phyloP scores from a whole-genome alignment of 2,113 vertebrate genomes.

The Epinephelus fuscoguttatus region DNA sequence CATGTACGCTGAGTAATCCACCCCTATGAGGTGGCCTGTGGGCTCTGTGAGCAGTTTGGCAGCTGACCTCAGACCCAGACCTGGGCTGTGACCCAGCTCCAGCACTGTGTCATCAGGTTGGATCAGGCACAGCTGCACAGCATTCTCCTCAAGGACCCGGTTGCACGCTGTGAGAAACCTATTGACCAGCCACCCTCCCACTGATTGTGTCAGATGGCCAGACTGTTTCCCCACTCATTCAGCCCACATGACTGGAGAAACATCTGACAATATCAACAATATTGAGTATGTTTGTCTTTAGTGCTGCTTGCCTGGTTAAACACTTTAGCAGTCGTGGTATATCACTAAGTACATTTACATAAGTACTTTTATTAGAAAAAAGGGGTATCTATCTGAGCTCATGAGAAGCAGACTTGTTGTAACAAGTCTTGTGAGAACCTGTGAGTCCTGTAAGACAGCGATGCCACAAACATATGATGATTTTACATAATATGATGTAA shows the following conservation, averaged over 20 bases:
- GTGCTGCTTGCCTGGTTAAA: too few species aligned
- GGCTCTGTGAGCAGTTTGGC: slow-evolving; percentile 68
- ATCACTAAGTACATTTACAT: too few species aligned
- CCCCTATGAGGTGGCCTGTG: slow-evolving; percentile 74
- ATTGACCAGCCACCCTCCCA: slow-evolving; percentile 75
- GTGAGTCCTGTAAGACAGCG: too few species aligned
- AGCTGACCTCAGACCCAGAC: slow-evolving; percentile 75
- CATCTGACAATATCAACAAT: too few species aligned
- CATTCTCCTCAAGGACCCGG: slow-evolving; percentile 72
- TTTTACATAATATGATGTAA: too few species aligned
- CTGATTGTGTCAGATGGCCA: slow-evolving; percentile 68
- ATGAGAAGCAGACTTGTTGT: too few species aligned
- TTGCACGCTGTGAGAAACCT: slow-evolving; percentile 72
- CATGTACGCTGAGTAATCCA: slow-evolving; percentile 84
- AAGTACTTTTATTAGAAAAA: too few species aligned
- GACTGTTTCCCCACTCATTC: slow-evolving; percentile 72
- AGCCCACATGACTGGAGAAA: slow-evolving; percentile 64
- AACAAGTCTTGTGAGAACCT: too few species aligned
- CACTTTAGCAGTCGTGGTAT: too few species aligned
- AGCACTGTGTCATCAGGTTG: slow-evolving; percentile 78
- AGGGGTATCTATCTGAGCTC: too few species aligned
- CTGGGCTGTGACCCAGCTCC: slow-evolving; percentile 81
- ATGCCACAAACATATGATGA: too few species aligned
- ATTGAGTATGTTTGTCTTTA: too few species aligned
- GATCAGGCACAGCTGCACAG: slow-evolving; percentile 75